A percentile compares a stretch with the other conserved stretches of the same genome.
phyloP scores from a whole-genome alignment of 2,888 invertebrate species.

The Operophtera brumata region DNA sequence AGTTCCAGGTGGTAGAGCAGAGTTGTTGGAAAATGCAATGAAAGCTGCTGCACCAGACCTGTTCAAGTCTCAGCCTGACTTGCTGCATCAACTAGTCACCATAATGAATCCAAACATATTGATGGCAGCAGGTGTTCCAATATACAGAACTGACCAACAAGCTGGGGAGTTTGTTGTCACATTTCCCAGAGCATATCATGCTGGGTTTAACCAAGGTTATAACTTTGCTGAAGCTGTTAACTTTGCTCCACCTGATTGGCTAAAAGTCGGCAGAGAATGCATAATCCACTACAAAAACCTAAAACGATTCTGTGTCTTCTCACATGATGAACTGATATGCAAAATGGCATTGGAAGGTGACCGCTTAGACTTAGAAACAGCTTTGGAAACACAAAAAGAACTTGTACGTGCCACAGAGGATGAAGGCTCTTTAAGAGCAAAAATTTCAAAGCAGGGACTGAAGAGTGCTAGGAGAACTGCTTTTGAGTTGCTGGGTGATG shows the following conservation, averaged over 20 bases:
- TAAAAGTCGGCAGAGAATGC: constrained; percentile 85
- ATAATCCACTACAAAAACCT: constrained; percentile 85
- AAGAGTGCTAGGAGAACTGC: constrained; percentile 81
- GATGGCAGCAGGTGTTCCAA: constrained; percentile 81
- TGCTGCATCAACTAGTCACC: constrained; percentile 89
- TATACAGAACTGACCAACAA: constrained; percentile 84
- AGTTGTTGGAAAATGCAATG: constrained; percentile 86
- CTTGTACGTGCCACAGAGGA: constrained; percentile 81
- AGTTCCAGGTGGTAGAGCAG: constrained; percentile 85
- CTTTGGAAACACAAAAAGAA: constrained; percentile 85
- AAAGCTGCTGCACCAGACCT: constrained; percentile 86
- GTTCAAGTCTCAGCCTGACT: constrained; percentile 86
- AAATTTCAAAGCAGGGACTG: constrained; percentile 74
- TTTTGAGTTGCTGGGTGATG: constrained; percentile 87
- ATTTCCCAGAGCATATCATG: constrained; percentile 89
- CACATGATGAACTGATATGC: constrained; percentile 89
- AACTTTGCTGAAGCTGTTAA: constrained; percentile 93
- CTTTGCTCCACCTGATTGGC: constrained; percentile 90
- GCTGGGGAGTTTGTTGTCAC: constrained; percentile 91
- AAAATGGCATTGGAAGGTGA: constrained; percentile 86
- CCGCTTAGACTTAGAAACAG: constrained; percentile 83
- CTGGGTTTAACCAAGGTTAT: constrained; percentile 90
- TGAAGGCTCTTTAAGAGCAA: constrained; percentile 63
- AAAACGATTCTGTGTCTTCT: constrained; percentile 87
- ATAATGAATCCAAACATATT: constrained; percentile 88